Evolutionary conservation across 2,113 vertebrate genomes (phyloP).

Genomic region (Nasalis larvatus): DNA sequence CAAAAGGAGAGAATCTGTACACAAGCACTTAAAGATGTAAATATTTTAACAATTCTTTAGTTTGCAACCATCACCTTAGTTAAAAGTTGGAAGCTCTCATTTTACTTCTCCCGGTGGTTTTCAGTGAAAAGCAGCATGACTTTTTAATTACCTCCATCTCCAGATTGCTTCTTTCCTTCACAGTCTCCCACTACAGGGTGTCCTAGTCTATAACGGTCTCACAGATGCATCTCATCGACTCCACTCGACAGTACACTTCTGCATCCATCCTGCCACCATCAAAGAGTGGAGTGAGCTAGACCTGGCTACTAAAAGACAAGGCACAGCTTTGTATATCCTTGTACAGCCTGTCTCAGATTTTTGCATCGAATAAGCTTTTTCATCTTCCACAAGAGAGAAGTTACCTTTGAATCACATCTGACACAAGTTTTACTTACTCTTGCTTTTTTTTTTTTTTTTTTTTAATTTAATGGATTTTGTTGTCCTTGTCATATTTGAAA

Average conservation of each 20-base stretch:
- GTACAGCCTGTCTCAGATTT: background rate
- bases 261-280: background rate
- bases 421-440: conserved; percentile 61
- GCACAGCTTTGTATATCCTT: background rate
- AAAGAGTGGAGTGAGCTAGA: background rate
- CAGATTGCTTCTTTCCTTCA: background rate
- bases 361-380: background rate
- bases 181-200: background rate
- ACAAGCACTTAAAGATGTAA: conserved; percentile 41
- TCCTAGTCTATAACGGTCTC: background rate
- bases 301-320: background rate
- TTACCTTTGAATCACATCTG: conserved; percentile 37
- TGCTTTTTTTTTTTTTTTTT: background rate
- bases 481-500: conserved; percentile 58
- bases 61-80: conserved; percentile 30
- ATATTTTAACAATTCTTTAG: conserved; percentile 59
- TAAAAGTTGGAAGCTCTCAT: conserved; percentile 42
- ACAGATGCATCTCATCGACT: background rate
- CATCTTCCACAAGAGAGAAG: background rate
- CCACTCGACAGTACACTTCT: background rate
- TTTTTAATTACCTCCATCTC: conserved; percentile 58
- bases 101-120: conserved; percentile 23
- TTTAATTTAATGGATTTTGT: conserved; percentile 17
- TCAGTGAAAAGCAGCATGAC: conserved; percentile 38
- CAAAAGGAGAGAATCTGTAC: background rate